Conservation (phyloP, 2,113 vertebrate species). For the Chascanopsetta lugubris region DNA sequence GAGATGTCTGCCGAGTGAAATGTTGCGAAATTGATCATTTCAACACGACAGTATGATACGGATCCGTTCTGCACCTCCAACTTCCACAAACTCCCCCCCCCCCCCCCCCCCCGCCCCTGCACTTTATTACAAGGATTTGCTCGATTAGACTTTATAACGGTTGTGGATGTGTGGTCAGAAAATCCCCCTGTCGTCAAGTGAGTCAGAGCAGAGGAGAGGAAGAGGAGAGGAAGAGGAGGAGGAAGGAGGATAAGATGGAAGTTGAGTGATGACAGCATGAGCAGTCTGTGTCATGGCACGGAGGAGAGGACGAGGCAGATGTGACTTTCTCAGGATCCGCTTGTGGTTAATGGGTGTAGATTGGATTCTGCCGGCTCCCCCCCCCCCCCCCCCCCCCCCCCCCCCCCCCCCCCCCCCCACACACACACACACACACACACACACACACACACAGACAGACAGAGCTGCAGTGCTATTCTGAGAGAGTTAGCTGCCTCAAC, state of each 20-base stretch:
- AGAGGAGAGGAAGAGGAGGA: neutral
- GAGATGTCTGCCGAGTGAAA: no score
- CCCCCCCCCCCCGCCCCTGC: no score
- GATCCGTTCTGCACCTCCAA: no score
- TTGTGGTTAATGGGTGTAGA: constrained; percentile 64
- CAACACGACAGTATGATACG: no score
- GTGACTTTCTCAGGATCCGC: constrained; percentile 62
- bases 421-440: constrained; percentile 61
- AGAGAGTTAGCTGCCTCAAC: constrained; percentile 85
- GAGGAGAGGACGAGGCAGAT: constrained; percentile 52
- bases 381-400: constrained; percentile 64
- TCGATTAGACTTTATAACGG: neutral
- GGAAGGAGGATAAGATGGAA: constrained; percentile 3
- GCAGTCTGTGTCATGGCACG: constrained; percentile 37
- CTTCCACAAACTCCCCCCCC: no score
- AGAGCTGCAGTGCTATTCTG: constrained; percentile 85
- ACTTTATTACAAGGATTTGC: constrained; percentile 9
- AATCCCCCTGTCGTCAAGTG: constrained; percentile 14
- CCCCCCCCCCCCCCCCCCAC: constrained; percentile 60
- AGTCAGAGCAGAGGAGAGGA: constrained; percentile 7
- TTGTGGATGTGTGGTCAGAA: neutral
- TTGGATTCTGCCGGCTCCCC: constrained; percentile 64
- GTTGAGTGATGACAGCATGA: constrained; percentile 18
- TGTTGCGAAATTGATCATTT: no score
- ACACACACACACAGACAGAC: constrained; percentile 72